A percentile compares a stretch with the other conserved stretches of the same genome.
Conservation (phyloP, 2,113 vertebrate genomes). For the Cryptotis parvus region DNA sequence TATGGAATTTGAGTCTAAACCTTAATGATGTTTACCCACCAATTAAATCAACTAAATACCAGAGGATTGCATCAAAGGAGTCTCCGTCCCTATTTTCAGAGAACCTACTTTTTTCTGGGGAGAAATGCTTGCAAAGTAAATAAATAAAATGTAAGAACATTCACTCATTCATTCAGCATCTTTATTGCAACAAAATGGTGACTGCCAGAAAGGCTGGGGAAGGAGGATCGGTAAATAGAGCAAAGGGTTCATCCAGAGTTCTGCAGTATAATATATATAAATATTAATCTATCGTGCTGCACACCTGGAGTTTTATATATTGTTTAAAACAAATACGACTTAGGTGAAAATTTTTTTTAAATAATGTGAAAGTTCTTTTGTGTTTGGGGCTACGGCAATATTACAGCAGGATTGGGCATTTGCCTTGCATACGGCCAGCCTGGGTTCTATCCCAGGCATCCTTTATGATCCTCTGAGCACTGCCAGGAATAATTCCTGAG, state of each 20-base stretch:
- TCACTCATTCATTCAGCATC: not conserved
- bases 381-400: too few relatives aligned
- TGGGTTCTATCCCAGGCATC: too few relatives aligned
- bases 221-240: not conserved
- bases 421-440: too few relatives aligned
- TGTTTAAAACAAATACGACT: not conserved
- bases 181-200: not conserved
- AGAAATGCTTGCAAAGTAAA: not conserved
- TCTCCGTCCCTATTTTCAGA: not conserved
- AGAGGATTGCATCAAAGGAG: not conserved
- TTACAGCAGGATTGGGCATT: too few relatives aligned
- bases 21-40: not conserved
- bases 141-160: not conserved
- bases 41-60: conserved; percentile 11
- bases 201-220: not conserved
- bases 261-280: not conserved
- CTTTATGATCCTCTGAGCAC: too few relatives aligned
- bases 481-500: too few relatives aligned
- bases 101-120: not conserved
- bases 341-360: not conserved
- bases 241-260: too few relatives aligned
- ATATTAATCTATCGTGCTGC: not conserved
- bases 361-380: not conserved
- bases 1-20: conserved; percentile 10
- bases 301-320: not conserved